A percentile compares a stretch with the other conserved stretches of the same genome.
phyloP scores from a whole-genome alignment of 1,140 invertebrate species.

The Globodera rostochiensis region DNA sequence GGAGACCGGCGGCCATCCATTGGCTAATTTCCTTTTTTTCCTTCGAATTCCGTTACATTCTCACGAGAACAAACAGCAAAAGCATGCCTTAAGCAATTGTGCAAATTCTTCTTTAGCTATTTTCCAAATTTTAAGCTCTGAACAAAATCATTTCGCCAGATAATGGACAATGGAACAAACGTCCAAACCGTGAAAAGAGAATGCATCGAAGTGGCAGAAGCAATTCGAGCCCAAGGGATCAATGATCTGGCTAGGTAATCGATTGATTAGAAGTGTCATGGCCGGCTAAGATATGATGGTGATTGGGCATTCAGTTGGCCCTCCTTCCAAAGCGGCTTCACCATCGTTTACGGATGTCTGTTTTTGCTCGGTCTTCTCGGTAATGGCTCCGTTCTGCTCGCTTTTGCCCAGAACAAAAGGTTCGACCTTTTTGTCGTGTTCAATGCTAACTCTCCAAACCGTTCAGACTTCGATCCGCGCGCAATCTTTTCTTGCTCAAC shows the following conservation, averaged over 20 bases:
- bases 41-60: no score
- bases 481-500: conserved; percentile 64
- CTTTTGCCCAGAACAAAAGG: conserved; percentile 57
- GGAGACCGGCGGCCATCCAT: no score
- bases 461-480: conserved; percentile 59
- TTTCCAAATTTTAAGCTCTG: not conserved
- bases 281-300: not conserved
- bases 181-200: not conserved
- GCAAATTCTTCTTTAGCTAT: not conserved
- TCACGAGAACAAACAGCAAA: no score
- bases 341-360: conserved; percentile 52
- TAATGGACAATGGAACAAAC: not conserved
- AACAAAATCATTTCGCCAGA: not conserved
- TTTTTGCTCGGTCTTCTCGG: conserved; percentile 60
- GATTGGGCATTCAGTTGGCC: conserved; percentile 40
- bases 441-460: not conserved
- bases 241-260: conserved; percentile 58
- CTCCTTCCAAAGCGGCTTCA: conserved; percentile 48
- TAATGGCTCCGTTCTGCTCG: conserved; percentile 59
- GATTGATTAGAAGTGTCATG: not conserved
- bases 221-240: conserved; percentile 59
- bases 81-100: no score
- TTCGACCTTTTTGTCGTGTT: not conserved
- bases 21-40: no score
- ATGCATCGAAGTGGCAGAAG: conserved; percentile 51